Percentiles rank a stretch among this genome's conserved stretches.
phyloP scores from a whole-genome alignment of 2,113 vertebrate species.

The Ammospiza nelsoni region DNA sequence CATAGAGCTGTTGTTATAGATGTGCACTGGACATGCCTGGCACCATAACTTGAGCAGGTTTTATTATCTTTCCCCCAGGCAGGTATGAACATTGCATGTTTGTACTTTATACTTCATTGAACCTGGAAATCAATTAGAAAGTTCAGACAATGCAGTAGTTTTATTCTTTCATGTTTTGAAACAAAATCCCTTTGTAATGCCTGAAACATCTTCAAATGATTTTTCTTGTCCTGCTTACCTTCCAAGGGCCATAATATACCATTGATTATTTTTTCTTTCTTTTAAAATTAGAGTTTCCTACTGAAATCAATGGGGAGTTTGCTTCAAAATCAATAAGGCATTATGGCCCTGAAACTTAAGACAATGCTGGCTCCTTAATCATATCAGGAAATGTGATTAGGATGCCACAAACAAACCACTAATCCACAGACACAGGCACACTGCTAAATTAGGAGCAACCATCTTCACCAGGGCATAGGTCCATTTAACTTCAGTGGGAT shows the following conservation, averaged over 20 bases:
- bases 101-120: not conserved
- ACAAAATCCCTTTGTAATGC: not conserved
- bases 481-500: not conserved
- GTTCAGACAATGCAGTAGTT: not conserved
- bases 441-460: not conserved
- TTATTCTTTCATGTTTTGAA: slow-evolving; percentile 31
- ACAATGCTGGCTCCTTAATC: not conserved
- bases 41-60: not conserved
- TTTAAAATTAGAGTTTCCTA: not conserved
- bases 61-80: not conserved
- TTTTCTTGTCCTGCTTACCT: slow-evolving; percentile 4
- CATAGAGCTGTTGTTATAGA: not conserved
- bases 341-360: not conserved
- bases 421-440: not conserved
- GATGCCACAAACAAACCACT: not conserved
- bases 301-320: not conserved
- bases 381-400: slow-evolving; percentile 16
- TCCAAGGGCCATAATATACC: not conserved
- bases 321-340: not conserved
- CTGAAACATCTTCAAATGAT: not conserved
- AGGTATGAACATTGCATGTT: not conserved
- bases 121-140: slow-evolving; percentile 24
- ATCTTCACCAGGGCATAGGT: not conserved
- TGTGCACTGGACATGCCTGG: not conserved
- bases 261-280: not conserved